Evolutionary conservation across 2,797 vertebrate genomes (phyloP).

Genomic region (Lutra lutra): DNA sequence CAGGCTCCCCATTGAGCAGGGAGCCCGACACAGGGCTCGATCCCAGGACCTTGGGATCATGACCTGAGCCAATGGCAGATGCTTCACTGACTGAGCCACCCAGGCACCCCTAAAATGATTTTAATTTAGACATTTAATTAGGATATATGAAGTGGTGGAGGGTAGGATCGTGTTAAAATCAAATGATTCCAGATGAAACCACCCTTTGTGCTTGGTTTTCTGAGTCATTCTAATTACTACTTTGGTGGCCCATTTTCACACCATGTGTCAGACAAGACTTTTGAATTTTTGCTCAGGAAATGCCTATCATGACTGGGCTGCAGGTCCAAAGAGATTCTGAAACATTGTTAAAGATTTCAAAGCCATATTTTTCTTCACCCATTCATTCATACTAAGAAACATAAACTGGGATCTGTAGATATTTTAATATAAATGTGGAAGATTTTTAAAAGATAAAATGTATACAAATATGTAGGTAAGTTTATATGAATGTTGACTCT

Average conservation of each 20-base stretch:
- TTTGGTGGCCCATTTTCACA: conserved; percentile 20
- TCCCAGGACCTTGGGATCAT: too few relatives aligned
- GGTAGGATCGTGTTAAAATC: neutral
- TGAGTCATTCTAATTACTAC: conserved; percentile 44
- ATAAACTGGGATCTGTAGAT: neutral
- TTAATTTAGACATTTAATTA: conserved; percentile 45
- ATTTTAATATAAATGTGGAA: neutral
- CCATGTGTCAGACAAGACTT: neutral
- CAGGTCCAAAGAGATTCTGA: conserved; percentile 23
- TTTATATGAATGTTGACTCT: neutral
- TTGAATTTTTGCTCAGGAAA: conserved; percentile 48
- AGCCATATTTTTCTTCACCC: neutral
- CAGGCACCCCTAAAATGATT: neutral
- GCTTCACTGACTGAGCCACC: too few relatives aligned
- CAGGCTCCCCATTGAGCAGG: too few relatives aligned
- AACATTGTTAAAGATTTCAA: neutral
- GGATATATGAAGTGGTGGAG: neutral
- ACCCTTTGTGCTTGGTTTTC: neutral
- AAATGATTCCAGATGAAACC: neutral
- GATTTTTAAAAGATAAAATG: neutral
- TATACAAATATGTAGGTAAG: neutral
- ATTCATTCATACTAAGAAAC: neutral
- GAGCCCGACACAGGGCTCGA: too few relatives aligned
- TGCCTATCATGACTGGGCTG: neutral
- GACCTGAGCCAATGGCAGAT: too few relatives aligned